These are phyloP conservation scores for Perithous albicinctus DNA, from an alignment of 2,888 invertebrate genomes.

Conservation along the genomic window DNA sequence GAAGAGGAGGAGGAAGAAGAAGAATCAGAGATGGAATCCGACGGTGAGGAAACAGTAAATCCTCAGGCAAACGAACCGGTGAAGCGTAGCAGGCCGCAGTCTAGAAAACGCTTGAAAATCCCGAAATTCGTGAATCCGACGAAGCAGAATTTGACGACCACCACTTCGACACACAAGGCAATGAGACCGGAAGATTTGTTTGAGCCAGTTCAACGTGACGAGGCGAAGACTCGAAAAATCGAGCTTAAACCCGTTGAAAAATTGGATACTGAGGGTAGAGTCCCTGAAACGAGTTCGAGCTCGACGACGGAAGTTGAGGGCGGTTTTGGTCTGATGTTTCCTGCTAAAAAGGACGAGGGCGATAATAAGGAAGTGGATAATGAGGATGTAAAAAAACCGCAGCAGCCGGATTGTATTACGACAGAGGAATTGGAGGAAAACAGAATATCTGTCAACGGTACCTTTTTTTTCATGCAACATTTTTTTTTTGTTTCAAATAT, in stretches of 20 bases:
- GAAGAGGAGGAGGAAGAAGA: slow-evolving; percentile 74
- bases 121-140: slow-evolving; percentile 86
- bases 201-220: slow-evolving; percentile 85
- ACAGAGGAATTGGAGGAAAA: slow-evolving; percentile 89
- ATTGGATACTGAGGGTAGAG: slow-evolving; percentile 67
- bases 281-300: slow-evolving; percentile 47
- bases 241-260: slow-evolving; percentile 85
- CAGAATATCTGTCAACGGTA: slow-evolving; percentile 88
- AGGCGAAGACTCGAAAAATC: slow-evolving; percentile 85
- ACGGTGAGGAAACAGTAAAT: slow-evolving; percentile 84
- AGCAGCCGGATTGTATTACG: slow-evolving; percentile 85
- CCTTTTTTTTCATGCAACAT: slow-evolving; percentile 36
- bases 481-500: no score
- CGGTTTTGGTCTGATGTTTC: slow-evolving; percentile 82
- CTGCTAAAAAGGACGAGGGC: slow-evolving; percentile 76
- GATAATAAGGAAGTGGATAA: slow-evolving; percentile 73
- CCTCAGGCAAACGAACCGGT: slow-evolving; percentile 84
- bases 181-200: slow-evolving; percentile 86
- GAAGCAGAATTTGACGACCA: slow-evolving; percentile 84
- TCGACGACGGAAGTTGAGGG: slow-evolving; percentile 71
- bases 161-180: slow-evolving; percentile 73
- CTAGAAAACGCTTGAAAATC: slow-evolving; percentile 85
- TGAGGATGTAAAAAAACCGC: slow-evolving; percentile 74
- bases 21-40: slow-evolving; percentile 90
- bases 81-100: slow-evolving; percentile 84